Conservation (phyloP, 2,797 vertebrate genomes). For the Hypotaenidia okinawae region DNA sequence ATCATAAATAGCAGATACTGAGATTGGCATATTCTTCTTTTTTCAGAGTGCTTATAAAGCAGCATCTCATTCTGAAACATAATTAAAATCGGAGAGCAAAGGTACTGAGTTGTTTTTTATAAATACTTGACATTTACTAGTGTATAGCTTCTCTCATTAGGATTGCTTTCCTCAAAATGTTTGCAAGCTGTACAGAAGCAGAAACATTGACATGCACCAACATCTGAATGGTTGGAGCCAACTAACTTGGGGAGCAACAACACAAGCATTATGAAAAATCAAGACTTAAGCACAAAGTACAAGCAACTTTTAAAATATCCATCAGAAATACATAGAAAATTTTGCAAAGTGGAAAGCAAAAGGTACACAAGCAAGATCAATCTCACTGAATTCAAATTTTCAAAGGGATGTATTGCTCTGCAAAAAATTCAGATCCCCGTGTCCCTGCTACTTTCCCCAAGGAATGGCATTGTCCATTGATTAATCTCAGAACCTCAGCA, state of each 20-base stretch:
- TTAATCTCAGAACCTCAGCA: background rate
- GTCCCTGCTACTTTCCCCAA: background rate
- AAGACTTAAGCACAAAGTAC: background rate
- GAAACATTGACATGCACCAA: conserved; percentile 27
- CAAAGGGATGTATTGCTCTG: background rate
- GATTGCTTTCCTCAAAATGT: conserved; percentile 47
- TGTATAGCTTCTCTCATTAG: conserved; percentile 40
- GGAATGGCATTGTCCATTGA: background rate
- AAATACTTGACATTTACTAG: conserved; percentile 54
- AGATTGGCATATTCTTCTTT: background rate
- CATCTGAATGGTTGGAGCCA: background rate
- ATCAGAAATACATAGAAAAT: background rate
- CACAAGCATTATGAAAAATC: background rate
- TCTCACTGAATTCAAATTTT: background rate
- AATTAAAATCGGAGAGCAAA: conserved; percentile 12
- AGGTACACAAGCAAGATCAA: background rate
- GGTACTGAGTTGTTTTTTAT: background rate
- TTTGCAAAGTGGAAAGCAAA: background rate
- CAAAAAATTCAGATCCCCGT: background rate
- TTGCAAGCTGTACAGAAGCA: conserved; percentile 37
- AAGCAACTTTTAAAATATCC: background rate
- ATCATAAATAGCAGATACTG: background rate
- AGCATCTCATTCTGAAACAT: background rate
- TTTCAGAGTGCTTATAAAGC: conserved; percentile 6
- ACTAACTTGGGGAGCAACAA: background rate